phyloP scores from a whole-genome alignment of 2,797 vertebrate species.

The Trachops cirrhosus region DNA sequence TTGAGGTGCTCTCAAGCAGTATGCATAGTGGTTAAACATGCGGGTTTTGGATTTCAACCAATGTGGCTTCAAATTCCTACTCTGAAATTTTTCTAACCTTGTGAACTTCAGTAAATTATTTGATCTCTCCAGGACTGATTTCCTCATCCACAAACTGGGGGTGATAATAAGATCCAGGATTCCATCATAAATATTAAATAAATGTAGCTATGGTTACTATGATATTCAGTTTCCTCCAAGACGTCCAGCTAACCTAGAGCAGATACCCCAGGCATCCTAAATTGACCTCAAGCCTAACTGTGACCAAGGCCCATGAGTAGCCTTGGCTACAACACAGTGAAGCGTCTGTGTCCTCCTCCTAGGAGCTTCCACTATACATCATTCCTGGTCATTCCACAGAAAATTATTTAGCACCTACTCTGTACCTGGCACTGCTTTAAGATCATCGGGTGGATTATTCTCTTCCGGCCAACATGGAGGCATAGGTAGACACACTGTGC shows the following conservation, averaged over 20 bases:
- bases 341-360: not conserved
- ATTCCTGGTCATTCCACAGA: not conserved
- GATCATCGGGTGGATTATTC: accelerated
- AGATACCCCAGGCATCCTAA: not conserved
- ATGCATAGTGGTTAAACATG: not conserved
- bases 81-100: slow-evolving; percentile 30
- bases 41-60: not conserved
- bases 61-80: not conserved
- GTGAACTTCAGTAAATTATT: not conserved
- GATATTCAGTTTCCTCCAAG: not conserved
- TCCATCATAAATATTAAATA: not conserved
- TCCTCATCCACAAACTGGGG: not conserved
- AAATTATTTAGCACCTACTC: not conserved
- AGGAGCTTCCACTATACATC: not conserved
- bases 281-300: not conserved
- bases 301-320: not conserved
- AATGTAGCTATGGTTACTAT: not conserved
- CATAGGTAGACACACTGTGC: too few species aligned
- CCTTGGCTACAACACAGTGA: not conserved
- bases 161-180: not conserved
- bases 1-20: not conserved
- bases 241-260: not conserved
- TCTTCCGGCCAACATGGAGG: too few species aligned
- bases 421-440: not conserved
- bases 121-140: not conserved